Percentiles rank a stretch among this genome's conserved stretches.
phyloP scores from a whole-genome alignment of 2,797 vertebrate genomes.

The Phalanger gymnotis region DNA sequence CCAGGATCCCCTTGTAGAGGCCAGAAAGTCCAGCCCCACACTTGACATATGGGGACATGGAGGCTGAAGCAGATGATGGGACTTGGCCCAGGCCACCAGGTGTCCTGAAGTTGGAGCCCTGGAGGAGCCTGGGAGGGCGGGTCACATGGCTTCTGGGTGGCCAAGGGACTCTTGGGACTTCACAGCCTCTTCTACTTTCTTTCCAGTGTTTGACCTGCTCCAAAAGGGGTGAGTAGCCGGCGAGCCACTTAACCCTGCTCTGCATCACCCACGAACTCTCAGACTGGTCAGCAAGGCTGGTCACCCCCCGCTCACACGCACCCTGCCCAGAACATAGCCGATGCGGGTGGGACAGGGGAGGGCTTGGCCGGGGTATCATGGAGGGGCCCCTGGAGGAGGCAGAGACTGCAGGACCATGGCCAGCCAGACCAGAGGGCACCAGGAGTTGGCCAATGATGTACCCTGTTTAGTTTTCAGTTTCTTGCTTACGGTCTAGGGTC shows the following conservation, averaged over 20 bases:
- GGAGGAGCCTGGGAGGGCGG: not conserved
- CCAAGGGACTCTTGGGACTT: not conserved
- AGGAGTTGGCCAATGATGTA: not conserved
- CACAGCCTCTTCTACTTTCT: slow-evolving; percentile 70
- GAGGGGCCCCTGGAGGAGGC: slow-evolving; percentile 3
- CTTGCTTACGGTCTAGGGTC: no score
- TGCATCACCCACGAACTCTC: not conserved
- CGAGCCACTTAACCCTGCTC: not conserved
- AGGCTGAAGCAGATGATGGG: not conserved
- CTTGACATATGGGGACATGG: not conserved
- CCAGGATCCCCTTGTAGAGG: not conserved
- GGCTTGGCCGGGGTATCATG: not conserved
- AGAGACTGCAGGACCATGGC: not conserved
- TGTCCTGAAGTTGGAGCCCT: not conserved
- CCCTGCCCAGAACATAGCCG: not conserved
- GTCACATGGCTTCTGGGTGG: not conserved
- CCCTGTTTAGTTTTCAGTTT: not conserved
- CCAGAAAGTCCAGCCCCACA: not conserved
- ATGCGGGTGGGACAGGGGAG: not conserved
- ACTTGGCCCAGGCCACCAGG: no score
- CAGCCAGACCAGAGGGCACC: no score
- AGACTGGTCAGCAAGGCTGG: slow-evolving; percentile 4
- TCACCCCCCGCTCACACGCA: not conserved
- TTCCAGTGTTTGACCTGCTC: slow-evolving; percentile 97
- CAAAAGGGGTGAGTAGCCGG: slow-evolving; percentile 94